Percentiles rank a stretch among this genome's conserved stretches.
Evolutionary conservation across 2,113 vertebrate genomes (phyloP).

Genomic region (Microcebus lehilahytsara): DNA sequence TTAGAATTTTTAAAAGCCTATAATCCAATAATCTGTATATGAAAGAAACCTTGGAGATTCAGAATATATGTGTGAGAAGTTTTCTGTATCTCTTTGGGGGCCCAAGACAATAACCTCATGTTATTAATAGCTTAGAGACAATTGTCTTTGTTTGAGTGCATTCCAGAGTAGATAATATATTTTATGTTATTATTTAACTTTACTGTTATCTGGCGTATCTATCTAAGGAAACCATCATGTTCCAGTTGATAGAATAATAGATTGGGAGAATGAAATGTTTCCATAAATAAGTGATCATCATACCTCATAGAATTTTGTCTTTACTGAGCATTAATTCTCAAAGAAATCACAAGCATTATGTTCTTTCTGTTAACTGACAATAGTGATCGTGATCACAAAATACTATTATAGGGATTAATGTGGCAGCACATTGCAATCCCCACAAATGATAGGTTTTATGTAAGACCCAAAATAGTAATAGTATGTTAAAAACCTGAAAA

Average conservation of each 20-base stretch:
- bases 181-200: background rate
- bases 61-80: background rate
- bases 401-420: constrained; percentile 43
- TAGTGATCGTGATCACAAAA: background rate
- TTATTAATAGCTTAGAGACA: background rate
- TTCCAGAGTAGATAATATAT: background rate
- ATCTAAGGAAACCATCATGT: background rate
- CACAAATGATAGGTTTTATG: constrained; percentile 46
- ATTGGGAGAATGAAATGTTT: background rate
- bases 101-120: background rate
- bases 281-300: constrained; percentile 3
- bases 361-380: background rate
- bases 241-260: background rate
- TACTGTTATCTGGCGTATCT: background rate
- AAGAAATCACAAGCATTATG: constrained; percentile 27
- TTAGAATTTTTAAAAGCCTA: background rate
- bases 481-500: constrained; percentile 37
- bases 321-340: constrained; percentile 38
- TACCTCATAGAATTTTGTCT: background rate
- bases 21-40: background rate
- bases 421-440: background rate
- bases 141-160: background rate
- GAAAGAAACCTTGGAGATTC: background rate
- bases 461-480: constrained; percentile 46
- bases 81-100: background rate